Conservation (phyloP, 2,888 invertebrate genomes). For the Cephalotes varians region DNA sequence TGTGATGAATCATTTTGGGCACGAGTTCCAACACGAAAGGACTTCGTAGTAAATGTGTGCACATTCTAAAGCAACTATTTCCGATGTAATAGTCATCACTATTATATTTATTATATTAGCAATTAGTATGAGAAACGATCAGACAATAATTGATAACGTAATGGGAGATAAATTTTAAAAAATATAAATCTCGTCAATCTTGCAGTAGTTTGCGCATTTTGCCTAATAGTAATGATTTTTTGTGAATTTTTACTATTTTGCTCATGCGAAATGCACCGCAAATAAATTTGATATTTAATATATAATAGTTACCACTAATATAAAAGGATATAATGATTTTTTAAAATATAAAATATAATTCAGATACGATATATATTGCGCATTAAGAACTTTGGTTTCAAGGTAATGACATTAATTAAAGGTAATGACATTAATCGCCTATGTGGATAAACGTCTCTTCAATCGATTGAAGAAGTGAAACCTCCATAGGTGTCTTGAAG, state of each 20-base stretch:
- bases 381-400: background rate
- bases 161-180: background rate
- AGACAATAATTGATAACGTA: background rate
- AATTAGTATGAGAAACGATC: background rate
- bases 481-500: background rate
- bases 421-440: background rate
- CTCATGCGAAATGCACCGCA: too few relatives aligned
- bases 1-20: constrained; percentile 7
- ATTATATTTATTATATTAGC: background rate
- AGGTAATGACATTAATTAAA: background rate
- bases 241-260: too few relatives aligned
- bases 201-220: too few relatives aligned
- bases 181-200: too few relatives aligned
- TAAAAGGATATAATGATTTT: background rate
- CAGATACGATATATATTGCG: background rate
- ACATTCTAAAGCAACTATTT: background rate
- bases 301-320: background rate
- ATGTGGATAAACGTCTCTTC: background rate
- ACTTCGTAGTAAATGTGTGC: background rate
- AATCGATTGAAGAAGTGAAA: background rate
- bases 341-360: background rate
- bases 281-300: too few relatives aligned
- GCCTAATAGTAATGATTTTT: too few relatives aligned
- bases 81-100: background rate
- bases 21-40: background rate